phyloP scores from a whole-genome alignment of 2,797 vertebrate genomes.

The Argentina silus region DNA sequence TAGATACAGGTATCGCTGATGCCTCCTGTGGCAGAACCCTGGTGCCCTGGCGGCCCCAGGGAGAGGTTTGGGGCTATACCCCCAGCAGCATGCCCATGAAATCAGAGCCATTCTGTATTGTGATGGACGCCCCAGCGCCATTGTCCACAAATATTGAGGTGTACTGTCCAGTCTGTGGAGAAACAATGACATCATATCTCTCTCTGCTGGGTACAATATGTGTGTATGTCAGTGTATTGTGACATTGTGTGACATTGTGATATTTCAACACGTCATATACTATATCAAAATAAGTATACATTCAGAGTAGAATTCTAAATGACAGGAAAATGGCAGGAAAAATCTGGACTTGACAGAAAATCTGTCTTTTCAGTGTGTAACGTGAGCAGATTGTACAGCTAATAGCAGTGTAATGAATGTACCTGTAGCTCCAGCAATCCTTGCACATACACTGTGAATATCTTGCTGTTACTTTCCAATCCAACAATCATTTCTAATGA shows the following conservation, averaged over 20 bases:
- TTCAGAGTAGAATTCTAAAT: background rate
- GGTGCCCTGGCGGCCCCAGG: slow-evolving; percentile 7
- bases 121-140: slow-evolving; percentile 84
- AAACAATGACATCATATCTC: background rate
- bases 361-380: background rate
- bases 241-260: background rate
- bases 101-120: slow-evolving; percentile 90
- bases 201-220: too few relatives aligned
- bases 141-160: slow-evolving; percentile 97
- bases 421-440: slow-evolving; percentile 96
- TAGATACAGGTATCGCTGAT: slow-evolving; percentile 33
- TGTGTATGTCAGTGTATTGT: background rate
- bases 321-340: background rate
- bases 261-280: background rate
- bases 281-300: background rate
- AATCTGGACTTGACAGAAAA: background rate
- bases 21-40: slow-evolving; percentile 26
- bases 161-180: slow-evolving; percentile 88
- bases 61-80: slow-evolving; percentile 68
- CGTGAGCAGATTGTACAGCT: background rate
- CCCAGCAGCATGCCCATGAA: slow-evolving; percentile 94
- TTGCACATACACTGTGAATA: slow-evolving; percentile 90
- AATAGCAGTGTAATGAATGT: slow-evolving; percentile 30
- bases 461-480: slow-evolving; percentile 92
- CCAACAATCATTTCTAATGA: slow-evolving; percentile 93